Evolutionary conservation across 2,797 vertebrate genomes (phyloP), one percentile per base, ranked within the genome.

Genomic region (Myotis daubentonii): DNA sequence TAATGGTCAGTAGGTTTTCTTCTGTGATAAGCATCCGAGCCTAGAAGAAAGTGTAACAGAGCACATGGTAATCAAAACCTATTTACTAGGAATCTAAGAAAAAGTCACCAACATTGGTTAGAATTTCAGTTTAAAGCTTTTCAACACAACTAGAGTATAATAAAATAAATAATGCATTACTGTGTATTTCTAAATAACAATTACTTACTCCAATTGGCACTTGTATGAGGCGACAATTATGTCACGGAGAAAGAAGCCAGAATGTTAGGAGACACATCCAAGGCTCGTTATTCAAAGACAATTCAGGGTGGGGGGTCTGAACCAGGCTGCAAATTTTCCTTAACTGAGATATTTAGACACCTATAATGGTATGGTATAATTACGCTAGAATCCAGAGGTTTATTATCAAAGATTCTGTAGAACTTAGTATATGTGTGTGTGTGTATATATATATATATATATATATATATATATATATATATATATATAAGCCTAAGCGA

Each of bases 1-100:
- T 99, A 85, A 99, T 99, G 68, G 99, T 99, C 99, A 99, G 99
- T 90, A 99, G 98, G 97, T 99, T 99, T 98, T 99, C 99, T 97
- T 99, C 99, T 49, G 98, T 99, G 98, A 99, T 99, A 95, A 99
- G 98, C 99, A 99, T 99, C 88, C 99, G 99, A 33, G 99, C 99
- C 99, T 99, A 97, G 38, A 78, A 95, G 71, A 94, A 97, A 97
- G 94, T 62, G 95, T 28, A 98, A 91, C 78, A 95, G 96, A 96
- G 72, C 85, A 41, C 80, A 49, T 76, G 95, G 89, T 93, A 93
- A 97, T 93, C 89, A 97, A 93, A 94, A n/a, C n/a, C n/a, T 70
- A 76, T 74, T 85, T 93, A 89, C 20, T 51, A 53, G 51, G 8
- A 80, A 83, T 44, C 70, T 60, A 72, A 57, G 68, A 80, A 86